These are phyloP conservation scores for Coreoperca whiteheadi DNA, from an alignment of 2,113 vertebrate species.

Conservation along the genomic window DNA sequence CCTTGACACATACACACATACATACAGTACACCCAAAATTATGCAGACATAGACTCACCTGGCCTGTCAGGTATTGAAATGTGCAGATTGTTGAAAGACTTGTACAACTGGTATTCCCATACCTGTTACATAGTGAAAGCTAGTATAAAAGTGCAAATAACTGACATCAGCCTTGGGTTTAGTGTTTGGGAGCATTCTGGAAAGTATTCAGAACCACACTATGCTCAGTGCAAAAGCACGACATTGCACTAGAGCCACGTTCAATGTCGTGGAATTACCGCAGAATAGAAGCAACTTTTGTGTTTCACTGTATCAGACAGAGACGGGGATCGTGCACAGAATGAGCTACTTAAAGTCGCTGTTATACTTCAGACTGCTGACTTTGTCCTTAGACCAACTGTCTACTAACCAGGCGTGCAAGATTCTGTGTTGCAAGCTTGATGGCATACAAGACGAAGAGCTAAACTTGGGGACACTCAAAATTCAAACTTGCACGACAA, in stretches of 20 bases:
- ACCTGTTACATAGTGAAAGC: not conserved
- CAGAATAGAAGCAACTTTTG: not conserved
- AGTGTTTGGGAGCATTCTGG: not conserved
- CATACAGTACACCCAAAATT: not conserved
- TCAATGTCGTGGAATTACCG: conserved; percentile 11
- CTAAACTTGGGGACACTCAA: not conserved
- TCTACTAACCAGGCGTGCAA: not conserved
- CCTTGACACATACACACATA: conserved; percentile 5
- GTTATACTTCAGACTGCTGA: not conserved
- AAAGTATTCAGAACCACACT: not conserved
- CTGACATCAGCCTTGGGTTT: not conserved
- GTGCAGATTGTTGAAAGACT: not conserved
- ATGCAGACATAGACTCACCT: not conserved
- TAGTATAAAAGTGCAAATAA: not conserved
- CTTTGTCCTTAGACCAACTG: not conserved
- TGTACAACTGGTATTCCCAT: not conserved
- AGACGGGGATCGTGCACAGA: not conserved
- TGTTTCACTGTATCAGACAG: not conserved
- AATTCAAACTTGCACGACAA: too few relatives aligned
- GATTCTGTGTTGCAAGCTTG: not conserved
- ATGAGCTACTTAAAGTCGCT: not conserved
- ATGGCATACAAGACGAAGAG: not conserved
- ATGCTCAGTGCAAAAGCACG: not conserved
- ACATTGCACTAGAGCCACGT: not conserved
- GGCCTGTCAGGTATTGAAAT: not conserved